A percentile compares a stretch with the other conserved stretches of the same genome.
phyloP scores from a whole-genome alignment of 2,797 vertebrate species.

The Chloroceryle amazona region DNA sequence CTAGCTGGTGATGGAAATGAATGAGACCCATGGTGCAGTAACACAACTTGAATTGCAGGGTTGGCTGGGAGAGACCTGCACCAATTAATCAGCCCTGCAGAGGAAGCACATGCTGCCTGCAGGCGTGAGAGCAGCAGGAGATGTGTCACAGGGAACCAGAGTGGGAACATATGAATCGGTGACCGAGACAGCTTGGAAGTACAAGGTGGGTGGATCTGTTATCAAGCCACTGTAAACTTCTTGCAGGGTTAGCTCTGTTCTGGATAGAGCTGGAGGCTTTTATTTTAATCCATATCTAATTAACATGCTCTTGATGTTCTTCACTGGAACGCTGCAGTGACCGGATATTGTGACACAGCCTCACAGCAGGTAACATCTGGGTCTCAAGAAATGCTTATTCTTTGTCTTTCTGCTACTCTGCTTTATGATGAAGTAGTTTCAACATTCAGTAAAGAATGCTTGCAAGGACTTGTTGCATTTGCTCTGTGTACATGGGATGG shows the following conservation, averaged over 20 bases:
- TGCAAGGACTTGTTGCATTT: background rate
- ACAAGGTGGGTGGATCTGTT: background rate
- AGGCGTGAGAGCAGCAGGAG: background rate
- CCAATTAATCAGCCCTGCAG: fast-evolving
- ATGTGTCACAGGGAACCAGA: background rate
- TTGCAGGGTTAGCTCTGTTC: background rate
- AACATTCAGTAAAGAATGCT: background rate
- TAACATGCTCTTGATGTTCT: background rate
- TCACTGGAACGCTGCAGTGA: background rate
- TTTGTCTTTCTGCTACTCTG: background rate
- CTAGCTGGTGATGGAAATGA: background rate
- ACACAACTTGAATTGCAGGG: background rate
- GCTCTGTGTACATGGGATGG: fast-evolving
- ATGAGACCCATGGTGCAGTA: background rate
- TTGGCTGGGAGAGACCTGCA: background rate
- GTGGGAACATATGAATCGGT: background rate
- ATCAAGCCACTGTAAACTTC: background rate
- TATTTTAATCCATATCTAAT: background rate
- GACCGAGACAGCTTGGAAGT: background rate
- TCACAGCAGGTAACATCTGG: background rate
- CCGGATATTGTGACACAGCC: background rate
- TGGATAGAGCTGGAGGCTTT: background rate
- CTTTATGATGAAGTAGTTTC: background rate
- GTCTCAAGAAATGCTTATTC: background rate
- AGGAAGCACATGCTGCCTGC: background rate